A percentile compares a stretch with the other conserved stretches of the same genome.
phyloP scores from a whole-genome alignment of 2,888 invertebrate species.

The Eupithecia vulgata region DNA sequence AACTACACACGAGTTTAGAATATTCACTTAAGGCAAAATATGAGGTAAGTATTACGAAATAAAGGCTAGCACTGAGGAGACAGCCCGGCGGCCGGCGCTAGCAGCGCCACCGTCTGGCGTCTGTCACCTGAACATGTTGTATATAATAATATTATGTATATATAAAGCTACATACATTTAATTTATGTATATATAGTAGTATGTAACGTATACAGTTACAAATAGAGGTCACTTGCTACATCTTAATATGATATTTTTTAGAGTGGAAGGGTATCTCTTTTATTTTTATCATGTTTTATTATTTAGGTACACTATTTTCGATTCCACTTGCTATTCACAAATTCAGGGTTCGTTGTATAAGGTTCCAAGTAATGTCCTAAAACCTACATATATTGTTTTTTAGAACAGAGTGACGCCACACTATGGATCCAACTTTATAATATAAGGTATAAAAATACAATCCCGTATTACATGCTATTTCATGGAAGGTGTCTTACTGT shows the following conservation, averaged over 20 bases:
- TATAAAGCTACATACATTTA: background rate
- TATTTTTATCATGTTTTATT: background rate
- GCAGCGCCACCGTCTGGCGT: background rate
- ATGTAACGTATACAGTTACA: background rate
- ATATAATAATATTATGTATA: background rate
- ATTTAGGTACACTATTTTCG: background rate
- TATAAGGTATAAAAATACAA: conserved; percentile 25
- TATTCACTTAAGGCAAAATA: conserved; percentile 31
- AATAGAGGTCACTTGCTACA: background rate
- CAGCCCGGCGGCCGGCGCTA: conserved; percentile 33
- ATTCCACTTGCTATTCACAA: conserved; percentile 4
- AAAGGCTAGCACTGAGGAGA: conserved; percentile 57
- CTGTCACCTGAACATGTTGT: background rate
- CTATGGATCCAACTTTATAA: conserved; percentile 8
- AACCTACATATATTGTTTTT: background rate
- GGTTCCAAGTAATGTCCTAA: conserved; percentile 8
- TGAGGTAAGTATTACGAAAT: background rate
- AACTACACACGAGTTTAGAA: conserved; percentile 34
- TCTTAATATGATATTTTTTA: background rate
- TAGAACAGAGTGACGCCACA: conserved; percentile 17
- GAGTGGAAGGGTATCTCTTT: background rate
- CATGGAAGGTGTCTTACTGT: background rate
- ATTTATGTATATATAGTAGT: background rate
- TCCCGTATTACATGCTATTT: background rate
- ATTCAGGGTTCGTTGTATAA: conserved; percentile 14